A percentile compares a stretch with the other conserved stretches of the same genome.
These are phyloP conservation scores for Prunella fulvescens DNA, from an alignment of 2,113 vertebrate genomes.

Conservation along the genomic window DNA sequence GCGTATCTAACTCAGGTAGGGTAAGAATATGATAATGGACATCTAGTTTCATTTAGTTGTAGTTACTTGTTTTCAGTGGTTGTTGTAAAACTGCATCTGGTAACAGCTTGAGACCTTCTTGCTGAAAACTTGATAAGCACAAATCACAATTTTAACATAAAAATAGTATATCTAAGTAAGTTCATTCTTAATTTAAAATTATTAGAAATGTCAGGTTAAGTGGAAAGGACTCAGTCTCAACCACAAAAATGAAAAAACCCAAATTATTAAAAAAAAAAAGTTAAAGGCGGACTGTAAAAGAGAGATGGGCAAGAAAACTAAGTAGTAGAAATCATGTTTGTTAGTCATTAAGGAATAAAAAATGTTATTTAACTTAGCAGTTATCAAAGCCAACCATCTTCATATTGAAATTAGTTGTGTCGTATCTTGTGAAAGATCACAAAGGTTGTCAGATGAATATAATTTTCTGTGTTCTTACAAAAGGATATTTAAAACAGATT, in stretches of 20 bases:
- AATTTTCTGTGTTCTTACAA: neutral
- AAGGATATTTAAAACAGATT: neutral
- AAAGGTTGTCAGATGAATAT: neutral
- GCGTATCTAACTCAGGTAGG: slow-evolving; percentile 86
- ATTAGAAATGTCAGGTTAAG: neutral
- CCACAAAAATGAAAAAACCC: too few relatives aligned
- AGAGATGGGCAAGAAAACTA: too few relatives aligned
- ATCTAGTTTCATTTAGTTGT: neutral
- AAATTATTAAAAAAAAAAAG: too few relatives aligned
- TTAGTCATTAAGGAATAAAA: neutral
- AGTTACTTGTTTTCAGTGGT: neutral
- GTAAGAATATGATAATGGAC: neutral
- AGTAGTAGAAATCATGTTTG: neutral
- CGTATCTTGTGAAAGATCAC: neutral
- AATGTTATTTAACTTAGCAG: neutral
- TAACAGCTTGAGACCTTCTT: neutral
- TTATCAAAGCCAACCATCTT: neutral
- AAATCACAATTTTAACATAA: neutral
- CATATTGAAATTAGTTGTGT: neutral
- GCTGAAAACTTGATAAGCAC: neutral
- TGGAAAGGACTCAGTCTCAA: neutral
- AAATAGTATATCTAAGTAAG: neutral
- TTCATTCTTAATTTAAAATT: neutral
- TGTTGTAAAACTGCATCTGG: neutral
- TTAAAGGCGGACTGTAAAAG: too few relatives aligned